Evolutionary conservation across 2,888 invertebrate species (phyloP).

Genomic region (Drosophila neutralis): DNA sequence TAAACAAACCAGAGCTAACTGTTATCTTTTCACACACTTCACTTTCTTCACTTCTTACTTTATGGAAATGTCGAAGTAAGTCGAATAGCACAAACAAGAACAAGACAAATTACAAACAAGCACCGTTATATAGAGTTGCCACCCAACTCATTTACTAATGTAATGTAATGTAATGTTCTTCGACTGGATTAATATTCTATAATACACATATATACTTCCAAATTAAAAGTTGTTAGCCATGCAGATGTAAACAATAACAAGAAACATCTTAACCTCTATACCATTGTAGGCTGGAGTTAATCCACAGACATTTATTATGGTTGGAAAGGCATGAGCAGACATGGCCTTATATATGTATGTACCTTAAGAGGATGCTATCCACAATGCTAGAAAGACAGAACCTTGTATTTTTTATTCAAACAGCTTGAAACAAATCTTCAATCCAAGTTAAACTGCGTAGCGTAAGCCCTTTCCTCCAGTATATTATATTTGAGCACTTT

Average conservation of each 20-base stretch:
- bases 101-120: constrained; percentile 35
- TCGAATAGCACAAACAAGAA: constrained; percentile 25
- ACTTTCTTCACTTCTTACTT: not conserved
- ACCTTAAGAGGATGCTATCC: not conserved
- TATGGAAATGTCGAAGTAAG: not conserved
- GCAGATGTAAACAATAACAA: not conserved
- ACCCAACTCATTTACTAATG: constrained; percentile 25
- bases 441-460: not conserved
- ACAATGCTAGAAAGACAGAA: not conserved
- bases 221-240: not conserved
- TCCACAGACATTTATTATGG: no score
- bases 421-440: not conserved
- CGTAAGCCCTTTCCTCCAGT: not conserved
- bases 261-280: not conserved
- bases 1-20: not conserved
- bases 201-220: not conserved
- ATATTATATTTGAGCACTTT: not conserved
- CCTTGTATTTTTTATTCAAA: not conserved
- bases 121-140: constrained; percentile 56
- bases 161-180: not conserved
- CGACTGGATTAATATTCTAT: not conserved
- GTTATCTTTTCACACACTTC: not conserved
- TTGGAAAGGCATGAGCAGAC: not conserved
- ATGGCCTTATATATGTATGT: not conserved
- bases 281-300: not conserved